Conservation (phyloP, 2,797 vertebrate genomes). For the Sibirionetta formosa region DNA sequence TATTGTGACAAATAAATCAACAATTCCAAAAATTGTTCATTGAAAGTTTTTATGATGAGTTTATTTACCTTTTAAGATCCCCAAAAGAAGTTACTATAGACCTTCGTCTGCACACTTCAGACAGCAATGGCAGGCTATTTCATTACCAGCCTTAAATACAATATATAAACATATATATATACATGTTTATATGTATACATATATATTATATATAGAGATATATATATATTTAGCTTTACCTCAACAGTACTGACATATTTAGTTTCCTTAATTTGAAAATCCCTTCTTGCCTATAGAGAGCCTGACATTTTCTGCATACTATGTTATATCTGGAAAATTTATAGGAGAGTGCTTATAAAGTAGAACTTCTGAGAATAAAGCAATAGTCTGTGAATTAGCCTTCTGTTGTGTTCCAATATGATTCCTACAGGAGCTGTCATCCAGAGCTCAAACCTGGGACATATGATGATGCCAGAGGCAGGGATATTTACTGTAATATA, state of each 20-base stretch:
- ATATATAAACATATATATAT: neutral
- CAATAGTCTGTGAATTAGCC: neutral
- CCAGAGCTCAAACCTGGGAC: neutral
- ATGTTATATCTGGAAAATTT: neutral
- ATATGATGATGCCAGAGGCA: neutral
- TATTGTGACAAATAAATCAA: conserved; percentile 1
- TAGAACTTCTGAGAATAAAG: neutral
- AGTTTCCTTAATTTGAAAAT: neutral
- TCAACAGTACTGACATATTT: neutral
- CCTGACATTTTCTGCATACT: neutral
- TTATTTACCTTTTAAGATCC: neutral
- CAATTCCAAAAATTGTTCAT: neutral
- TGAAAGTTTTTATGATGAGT: neutral
- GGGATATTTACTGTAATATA: neutral
- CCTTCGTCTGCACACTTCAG: neutral
- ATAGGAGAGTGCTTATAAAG: neutral
- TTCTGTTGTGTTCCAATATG: neutral
- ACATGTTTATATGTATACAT: too few species aligned
- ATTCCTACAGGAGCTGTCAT: neutral
- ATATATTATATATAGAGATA: neutral
- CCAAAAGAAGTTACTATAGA: neutral
- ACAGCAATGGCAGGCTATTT: neutral
- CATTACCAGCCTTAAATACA: neutral
- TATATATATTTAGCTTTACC: neutral
- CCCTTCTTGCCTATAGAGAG: neutral